A percentile compares a stretch with the other conserved stretches of the same genome.
Evolutionary conservation across 2,888 invertebrate genomes (phyloP).

Genomic region (Gymnocheta viridis): DNA sequence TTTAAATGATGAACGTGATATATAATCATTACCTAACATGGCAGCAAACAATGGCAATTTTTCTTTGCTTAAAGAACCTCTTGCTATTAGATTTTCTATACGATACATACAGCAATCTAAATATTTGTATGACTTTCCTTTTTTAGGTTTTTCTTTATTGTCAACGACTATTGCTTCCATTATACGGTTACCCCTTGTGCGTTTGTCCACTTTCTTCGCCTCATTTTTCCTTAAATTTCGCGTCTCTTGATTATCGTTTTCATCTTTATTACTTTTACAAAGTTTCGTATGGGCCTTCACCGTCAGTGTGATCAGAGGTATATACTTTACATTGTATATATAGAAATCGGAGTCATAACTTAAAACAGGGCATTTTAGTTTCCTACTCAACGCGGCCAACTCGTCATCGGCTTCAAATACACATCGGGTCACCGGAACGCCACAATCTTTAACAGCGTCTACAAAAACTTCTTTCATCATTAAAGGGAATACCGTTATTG

Average conservation of each 20-base stretch:
- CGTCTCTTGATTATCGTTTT: slow-evolving; percentile 53
- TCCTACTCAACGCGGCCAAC: slow-evolving; percentile 90
- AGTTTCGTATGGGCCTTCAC: slow-evolving; percentile 81
- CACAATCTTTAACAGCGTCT: slow-evolving; percentile 86
- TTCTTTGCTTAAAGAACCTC: slow-evolving; percentile 85
- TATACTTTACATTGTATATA: slow-evolving; percentile 91
- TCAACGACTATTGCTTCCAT: slow-evolving; percentile 73
- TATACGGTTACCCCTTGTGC: slow-evolving; percentile 76
- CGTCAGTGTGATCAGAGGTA: slow-evolving; percentile 88
- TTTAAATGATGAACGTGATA: slow-evolving; percentile 86
- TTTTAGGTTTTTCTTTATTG: slow-evolving; percentile 68
- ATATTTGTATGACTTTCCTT: slow-evolving; percentile 77
- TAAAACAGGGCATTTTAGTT: slow-evolving; percentile 91
- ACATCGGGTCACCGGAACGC: slow-evolving; percentile 87
- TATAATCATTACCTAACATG: slow-evolving; percentile 94
- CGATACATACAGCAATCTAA: slow-evolving; percentile 88
- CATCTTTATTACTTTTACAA: slow-evolving; percentile 36
- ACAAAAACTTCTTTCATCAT: slow-evolving; percentile 89
- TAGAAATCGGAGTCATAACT: slow-evolving; percentile 98
- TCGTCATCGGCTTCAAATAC: slow-evolving; percentile 95
- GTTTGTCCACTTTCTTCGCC: slow-evolving; percentile 78
- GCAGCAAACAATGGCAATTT: slow-evolving; percentile 91
- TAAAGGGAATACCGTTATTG: slow-evolving; percentile 87
- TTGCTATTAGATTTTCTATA: slow-evolving; percentile 86
- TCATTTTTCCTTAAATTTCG: slow-evolving; percentile 74